Evolutionary conservation across 1,140 invertebrate species (phyloP).

Genomic region (Drosophila insularis): DNA sequence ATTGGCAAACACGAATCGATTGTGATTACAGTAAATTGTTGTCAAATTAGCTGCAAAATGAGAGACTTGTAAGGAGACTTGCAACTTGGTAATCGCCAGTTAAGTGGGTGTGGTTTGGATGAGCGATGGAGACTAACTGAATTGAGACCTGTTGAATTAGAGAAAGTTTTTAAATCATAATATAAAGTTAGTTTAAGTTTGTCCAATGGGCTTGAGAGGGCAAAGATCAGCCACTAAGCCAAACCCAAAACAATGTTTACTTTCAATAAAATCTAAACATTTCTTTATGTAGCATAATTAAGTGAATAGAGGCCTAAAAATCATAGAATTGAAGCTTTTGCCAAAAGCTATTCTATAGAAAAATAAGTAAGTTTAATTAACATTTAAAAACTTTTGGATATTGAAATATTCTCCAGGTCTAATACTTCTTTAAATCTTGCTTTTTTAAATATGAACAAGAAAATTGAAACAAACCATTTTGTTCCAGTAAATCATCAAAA

Average conservation of each 20-base stretch:
- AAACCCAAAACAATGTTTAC: neutral
- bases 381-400: too few species aligned
- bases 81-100: neutral
- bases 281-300: neutral
- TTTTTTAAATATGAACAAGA: too few species aligned
- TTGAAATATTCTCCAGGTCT: too few species aligned
- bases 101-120: slow-evolving; percentile 25
- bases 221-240: neutral
- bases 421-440: too few species aligned
- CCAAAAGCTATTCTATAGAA: too few species aligned
- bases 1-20: slow-evolving; percentile 82
- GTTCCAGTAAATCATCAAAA: too few species aligned
- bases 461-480: too few species aligned
- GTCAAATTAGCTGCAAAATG: slow-evolving; percentile 81
- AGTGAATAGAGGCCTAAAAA: too few species aligned
- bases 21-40: slow-evolving; percentile 82
- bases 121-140: slow-evolving; percentile 12
- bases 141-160: neutral
- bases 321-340: too few species aligned
- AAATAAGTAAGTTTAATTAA: too few species aligned
- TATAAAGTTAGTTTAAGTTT: neutral
- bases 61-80: slow-evolving; percentile 40
- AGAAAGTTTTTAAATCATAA: slow-evolving; percentile 4
- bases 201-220: neutral
- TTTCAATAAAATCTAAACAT: neutral